phyloP scores from a whole-genome alignment of 1,140 invertebrate species.

The Samia ricini region DNA sequence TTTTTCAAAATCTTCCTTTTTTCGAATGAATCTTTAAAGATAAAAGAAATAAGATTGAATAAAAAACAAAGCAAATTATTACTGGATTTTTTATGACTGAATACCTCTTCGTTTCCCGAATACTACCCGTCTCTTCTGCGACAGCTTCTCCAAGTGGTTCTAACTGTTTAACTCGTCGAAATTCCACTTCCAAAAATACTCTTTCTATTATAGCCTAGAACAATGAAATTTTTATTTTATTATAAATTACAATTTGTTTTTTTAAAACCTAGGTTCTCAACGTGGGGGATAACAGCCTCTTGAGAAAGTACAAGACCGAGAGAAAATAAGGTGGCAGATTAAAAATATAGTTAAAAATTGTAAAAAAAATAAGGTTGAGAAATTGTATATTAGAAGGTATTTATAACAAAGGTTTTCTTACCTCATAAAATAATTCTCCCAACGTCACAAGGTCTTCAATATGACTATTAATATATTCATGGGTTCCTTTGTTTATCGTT shows the following conservation, averaged over 20 bases:
- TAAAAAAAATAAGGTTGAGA: no score
- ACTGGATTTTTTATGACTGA: no score
- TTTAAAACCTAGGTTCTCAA: no score
- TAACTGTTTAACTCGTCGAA: constrained; percentile 1
- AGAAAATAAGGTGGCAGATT: no score
- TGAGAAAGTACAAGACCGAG: no score
- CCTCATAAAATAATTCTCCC: constrained; percentile 46
- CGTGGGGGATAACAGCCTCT: no score
- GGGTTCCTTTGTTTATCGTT: constrained; percentile 45
- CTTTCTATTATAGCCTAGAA: constrained; percentile 30
- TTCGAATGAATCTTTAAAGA: constrained; percentile 46
- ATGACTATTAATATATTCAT: constrained; percentile 57
- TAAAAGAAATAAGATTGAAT: constrained; percentile 3
- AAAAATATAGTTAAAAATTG: not conserved
- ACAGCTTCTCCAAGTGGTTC: constrained; percentile 16
- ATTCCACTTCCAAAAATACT: constrained; percentile 28
- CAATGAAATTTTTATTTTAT: not conserved
- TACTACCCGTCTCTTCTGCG: constrained; percentile 16
- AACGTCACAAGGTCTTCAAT: constrained; percentile 49
- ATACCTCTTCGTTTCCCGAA: constrained; percentile 44
- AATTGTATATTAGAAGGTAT: not conserved
- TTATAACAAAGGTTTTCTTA: constrained; percentile 16
- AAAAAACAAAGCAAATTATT: constrained; percentile 1
- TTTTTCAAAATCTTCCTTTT: constrained; percentile 55
- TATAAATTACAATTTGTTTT: no score